Conservation (phyloP, 2,113 vertebrate genomes). For the Clarias batrachus region DNA sequence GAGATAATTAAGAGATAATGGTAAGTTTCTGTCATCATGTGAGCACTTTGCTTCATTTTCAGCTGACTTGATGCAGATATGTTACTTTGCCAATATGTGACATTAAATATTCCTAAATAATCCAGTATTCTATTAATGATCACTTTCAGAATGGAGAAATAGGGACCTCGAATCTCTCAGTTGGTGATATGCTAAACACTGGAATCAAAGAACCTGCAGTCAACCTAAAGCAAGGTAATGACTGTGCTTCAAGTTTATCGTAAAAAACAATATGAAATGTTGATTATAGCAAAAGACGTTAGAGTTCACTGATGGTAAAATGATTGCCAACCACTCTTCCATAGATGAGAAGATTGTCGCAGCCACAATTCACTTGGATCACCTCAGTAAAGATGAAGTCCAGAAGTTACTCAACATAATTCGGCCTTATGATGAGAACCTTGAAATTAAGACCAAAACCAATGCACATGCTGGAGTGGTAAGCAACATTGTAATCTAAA, state of each 20-base stretch:
- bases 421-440: conserved; percentile 67
- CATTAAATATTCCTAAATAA: not conserved
- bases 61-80: not conserved
- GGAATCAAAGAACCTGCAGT: conserved; percentile 58
- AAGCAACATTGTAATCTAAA: conserved; percentile 11
- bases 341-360: conserved; percentile 69
- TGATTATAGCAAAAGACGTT: not conserved
- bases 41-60: not conserved
- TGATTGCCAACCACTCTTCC: not conserved
- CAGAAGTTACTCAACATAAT: conserved; percentile 62
- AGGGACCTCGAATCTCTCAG: conserved; percentile 48
- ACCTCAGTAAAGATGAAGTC: conserved; percentile 65
- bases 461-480: conserved; percentile 45
- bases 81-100: not conserved
- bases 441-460: conserved; percentile 68
- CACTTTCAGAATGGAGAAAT: conserved; percentile 56
- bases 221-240: conserved; percentile 61
- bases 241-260: not conserved
- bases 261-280: not conserved
- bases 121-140: not conserved
- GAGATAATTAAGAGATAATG: conserved; percentile 42
- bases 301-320: not conserved
- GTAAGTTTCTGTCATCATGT: conserved; percentile 30
- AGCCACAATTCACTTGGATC: conserved; percentile 70
- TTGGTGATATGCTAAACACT: conserved; percentile 50